Percentiles rank a stretch among this genome's conserved stretches.
These are phyloP conservation scores for Clytia hemisphaerica DNA, from an alignment of 30 jellyfish, hydroid and myxozoan genomes.

Conservation along the genomic window DNA sequence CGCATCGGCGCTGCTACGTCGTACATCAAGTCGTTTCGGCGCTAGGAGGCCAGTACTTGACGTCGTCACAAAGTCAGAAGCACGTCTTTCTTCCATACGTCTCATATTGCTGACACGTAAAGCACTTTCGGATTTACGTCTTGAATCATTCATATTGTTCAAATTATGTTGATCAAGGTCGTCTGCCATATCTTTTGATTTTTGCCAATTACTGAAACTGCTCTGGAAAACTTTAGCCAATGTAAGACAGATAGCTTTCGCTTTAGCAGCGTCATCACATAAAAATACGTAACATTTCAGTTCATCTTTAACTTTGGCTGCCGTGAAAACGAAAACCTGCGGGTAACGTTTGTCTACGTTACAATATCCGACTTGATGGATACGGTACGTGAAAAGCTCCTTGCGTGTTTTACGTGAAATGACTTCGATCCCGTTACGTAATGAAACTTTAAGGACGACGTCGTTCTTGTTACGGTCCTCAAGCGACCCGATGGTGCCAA, in stretches of 20 bases:
- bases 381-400: background rate
- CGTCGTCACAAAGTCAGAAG: slow-evolving; percentile 5
- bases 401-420: background rate
- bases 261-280: slow-evolving; percentile 1
- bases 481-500: background rate
- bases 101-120: background rate
- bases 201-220: slow-evolving; percentile 8
- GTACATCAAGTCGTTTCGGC: background rate
- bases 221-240: slow-evolving; percentile 1
- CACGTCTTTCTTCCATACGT: background rate
- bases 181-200: slow-evolving; percentile 1
- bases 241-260: slow-evolving; percentile 8
- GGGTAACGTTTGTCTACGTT: slow-evolving; percentile 16
- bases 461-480: background rate
- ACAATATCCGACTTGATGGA: slow-evolving; percentile 19
- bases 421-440: background rate
- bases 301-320: background rate
- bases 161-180: background rate
- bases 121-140: background rate
- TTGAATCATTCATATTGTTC: background rate
- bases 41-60: too few species aligned
- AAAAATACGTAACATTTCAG: slow-evolving; percentile 5
- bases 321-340: background rate
- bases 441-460: slow-evolving; percentile 1
- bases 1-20: slow-evolving; percentile 19